phyloP scores from a whole-genome alignment of 1,140 invertebrate species.

The Aethina tumida region DNA sequence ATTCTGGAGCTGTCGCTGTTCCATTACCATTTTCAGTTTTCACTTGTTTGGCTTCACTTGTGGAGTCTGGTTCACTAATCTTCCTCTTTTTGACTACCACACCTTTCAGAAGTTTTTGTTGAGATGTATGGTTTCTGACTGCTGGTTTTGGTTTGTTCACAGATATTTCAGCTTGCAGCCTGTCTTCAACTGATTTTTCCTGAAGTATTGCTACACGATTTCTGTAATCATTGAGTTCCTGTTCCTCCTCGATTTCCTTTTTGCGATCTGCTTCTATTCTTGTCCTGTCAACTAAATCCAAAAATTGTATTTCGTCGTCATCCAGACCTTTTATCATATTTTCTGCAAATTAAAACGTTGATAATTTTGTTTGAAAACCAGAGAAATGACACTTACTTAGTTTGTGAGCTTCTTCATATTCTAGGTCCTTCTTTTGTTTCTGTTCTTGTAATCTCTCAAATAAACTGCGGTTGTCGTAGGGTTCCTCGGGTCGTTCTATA shows the following conservation, averaged over 20 bases:
- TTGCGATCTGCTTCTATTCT: slow-evolving; percentile 75
- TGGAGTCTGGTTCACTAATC: slow-evolving; percentile 48
- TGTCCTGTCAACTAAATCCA: slow-evolving; percentile 78
- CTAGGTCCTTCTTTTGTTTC: slow-evolving; percentile 78
- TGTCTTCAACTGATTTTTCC: slow-evolving; percentile 60
- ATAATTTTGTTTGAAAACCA: background rate
- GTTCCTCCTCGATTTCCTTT: slow-evolving; percentile 69
- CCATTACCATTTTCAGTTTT: slow-evolving; percentile 21
- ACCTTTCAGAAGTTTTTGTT: slow-evolving; percentile 49
- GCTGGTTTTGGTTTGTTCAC: slow-evolving; percentile 25
- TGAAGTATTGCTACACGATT: slow-evolving; percentile 66
- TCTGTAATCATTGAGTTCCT: slow-evolving; percentile 75
- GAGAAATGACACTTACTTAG: slow-evolving; percentile 71
- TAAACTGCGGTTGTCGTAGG: slow-evolving; percentile 70
- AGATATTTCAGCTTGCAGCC: slow-evolving; percentile 45
- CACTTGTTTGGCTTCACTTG: slow-evolving; percentile 45
- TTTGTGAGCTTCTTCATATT: slow-evolving; percentile 91
- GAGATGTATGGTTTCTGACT: slow-evolving; percentile 31
- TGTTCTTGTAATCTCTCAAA: slow-evolving; percentile 87
- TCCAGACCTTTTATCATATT: slow-evolving; percentile 92
- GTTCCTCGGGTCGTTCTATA: slow-evolving; percentile 76
- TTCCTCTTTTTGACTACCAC: slow-evolving; percentile 46
- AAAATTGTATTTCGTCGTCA: slow-evolving; percentile 89
- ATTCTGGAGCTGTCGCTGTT: slow-evolving; percentile 10
- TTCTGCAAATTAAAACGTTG: slow-evolving; percentile 46